Percentiles rank a stretch among this genome's conserved stretches.
These are phyloP conservation scores for Fulica atra DNA, from an alignment of 2,113 vertebrate genomes.

Conservation along the genomic window DNA sequence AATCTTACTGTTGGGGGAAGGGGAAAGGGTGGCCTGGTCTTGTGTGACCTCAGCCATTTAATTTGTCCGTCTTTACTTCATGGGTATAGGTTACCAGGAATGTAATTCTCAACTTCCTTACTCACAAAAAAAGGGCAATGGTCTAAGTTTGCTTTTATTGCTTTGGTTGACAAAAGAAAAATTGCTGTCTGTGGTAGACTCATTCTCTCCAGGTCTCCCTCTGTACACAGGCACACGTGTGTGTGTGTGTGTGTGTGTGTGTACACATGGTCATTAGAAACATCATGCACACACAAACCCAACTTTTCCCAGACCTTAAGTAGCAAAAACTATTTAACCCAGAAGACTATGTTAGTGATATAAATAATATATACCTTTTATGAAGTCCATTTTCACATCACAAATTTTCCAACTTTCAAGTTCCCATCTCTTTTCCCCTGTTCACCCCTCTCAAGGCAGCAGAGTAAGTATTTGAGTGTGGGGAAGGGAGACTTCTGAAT, in stretches of 20 bases:
- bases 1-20: slow-evolving; percentile 7
- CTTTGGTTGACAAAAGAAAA: slow-evolving; percentile 10
- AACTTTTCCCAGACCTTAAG: slow-evolving; percentile 15
- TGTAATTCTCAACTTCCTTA: slow-evolving; percentile 10
- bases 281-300: background rate
- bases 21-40: slow-evolving; percentile 1
- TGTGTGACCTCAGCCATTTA: slow-evolving; percentile 37
- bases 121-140: background rate
- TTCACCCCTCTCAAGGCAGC: background rate
- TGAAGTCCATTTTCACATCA: slow-evolving; percentile 45
- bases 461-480: background rate
- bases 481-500: slow-evolving; percentile 41
- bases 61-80: slow-evolving; percentile 61
- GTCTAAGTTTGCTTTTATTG: slow-evolving; percentile 16
- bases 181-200: background rate
- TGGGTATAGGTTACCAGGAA: slow-evolving; percentile 32
- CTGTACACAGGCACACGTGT: background rate
- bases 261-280: background rate
- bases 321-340: background rate
- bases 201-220: background rate
- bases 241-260: no score
- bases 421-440: background rate
- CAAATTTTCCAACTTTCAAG: slow-evolving; percentile 31
- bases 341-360: slow-evolving; percentile 3
- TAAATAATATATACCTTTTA: slow-evolving; percentile 16